Conservation (phyloP, 2,888 invertebrate genomes). For the Perizoma affinitatum region DNA sequence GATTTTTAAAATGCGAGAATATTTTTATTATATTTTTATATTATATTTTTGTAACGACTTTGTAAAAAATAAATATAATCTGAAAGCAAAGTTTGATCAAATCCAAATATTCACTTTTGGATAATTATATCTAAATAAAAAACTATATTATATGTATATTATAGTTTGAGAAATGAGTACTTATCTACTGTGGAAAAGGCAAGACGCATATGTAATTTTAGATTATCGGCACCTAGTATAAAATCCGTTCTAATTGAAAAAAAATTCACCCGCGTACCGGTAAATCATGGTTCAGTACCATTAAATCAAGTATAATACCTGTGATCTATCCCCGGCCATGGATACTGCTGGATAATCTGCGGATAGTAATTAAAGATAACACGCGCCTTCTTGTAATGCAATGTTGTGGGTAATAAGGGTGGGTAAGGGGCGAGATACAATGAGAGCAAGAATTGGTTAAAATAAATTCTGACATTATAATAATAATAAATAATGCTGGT, state of each 20-base stretch:
- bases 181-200: no score
- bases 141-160: no score
- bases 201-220: constrained; percentile 1
- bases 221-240: constrained; percentile 10
- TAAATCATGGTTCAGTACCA: constrained; percentile 24
- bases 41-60: no score
- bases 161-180: no score
- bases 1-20: no score
- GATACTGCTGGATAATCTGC: constrained; percentile 14
- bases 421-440: constrained; percentile 3
- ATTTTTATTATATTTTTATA: no score
- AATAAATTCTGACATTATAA: no score
- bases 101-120: no score
- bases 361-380: constrained; percentile 34
- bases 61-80: no score
- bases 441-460: not conserved
- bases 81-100: no score
- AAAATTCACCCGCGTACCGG: constrained; percentile 25
- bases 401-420: constrained; percentile 23
- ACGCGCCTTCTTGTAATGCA: constrained; percentile 29
- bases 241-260: constrained; percentile 33
- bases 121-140: no score
- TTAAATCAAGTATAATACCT: constrained; percentile 28
- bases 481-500: no score
- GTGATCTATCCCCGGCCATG: constrained; percentile 23